Evolutionary conservation across 2,113 vertebrate genomes (phyloP).

Genomic region (Hippocampus guttulatus): DNA sequence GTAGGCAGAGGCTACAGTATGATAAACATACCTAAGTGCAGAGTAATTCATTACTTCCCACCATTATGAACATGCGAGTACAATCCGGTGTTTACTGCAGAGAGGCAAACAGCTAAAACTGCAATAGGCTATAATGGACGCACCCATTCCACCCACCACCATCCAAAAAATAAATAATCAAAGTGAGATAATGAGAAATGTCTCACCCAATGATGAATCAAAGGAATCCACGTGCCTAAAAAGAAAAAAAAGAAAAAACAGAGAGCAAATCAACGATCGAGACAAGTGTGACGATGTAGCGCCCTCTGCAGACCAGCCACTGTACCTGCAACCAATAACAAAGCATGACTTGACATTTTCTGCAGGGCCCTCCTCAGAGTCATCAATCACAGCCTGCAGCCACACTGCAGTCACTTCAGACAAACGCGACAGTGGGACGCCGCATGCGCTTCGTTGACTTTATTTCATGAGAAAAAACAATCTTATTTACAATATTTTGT

Average conservation of each 20-base stretch:
- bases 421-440: slow-evolving; percentile 7
- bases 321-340: slow-evolving; percentile 32
- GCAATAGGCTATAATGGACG: not conserved
- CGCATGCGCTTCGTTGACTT: slow-evolving; percentile 30
- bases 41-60: not conserved
- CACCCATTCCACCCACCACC: too few species aligned
- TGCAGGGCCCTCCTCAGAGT: slow-evolving; percentile 15
- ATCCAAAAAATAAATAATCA: not conserved
- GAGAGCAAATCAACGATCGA: not conserved
- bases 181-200: not conserved
- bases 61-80: slow-evolving; percentile 20
- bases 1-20: too few species aligned
- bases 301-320: slow-evolving; percentile 24
- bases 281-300: not conserved
- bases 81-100: slow-evolving; percentile 31
- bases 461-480: slow-evolving; percentile 21
- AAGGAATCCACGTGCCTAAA: not conserved
- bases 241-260: not conserved
- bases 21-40: too few species aligned
- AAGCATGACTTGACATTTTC: slow-evolving; percentile 58
- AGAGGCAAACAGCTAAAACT: not conserved
- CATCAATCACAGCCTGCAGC: slow-evolving; percentile 30
- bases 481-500: slow-evolving; percentile 39
- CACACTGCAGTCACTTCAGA: slow-evolving; percentile 13
- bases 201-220: not conserved